phyloP scores from a whole-genome alignment of 2,797 vertebrate genomes.

The Urocyon cinereoargenteus region DNA sequence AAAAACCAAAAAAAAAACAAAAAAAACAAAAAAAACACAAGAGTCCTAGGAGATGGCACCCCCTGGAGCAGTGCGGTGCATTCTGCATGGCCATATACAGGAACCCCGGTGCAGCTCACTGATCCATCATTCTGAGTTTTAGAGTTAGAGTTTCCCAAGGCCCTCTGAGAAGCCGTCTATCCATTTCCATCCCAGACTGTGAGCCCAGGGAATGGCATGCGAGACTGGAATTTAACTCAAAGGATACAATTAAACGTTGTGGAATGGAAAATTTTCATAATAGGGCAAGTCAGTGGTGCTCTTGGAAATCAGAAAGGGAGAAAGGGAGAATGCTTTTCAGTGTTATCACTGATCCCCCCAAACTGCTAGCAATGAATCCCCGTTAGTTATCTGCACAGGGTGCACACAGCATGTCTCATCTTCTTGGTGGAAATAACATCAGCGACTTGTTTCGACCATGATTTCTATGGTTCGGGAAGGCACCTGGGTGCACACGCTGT shows the following conservation, averaged over 20 bases:
- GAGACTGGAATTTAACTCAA: not conserved
- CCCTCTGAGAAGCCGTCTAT: not conserved
- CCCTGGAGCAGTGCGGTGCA: not conserved
- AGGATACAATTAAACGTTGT: not conserved
- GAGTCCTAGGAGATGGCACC: not conserved
- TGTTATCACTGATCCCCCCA: not conserved
- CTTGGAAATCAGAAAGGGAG: not conserved
- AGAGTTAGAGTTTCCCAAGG: not conserved
- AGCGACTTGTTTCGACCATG: not conserved
- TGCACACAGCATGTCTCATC: not conserved
- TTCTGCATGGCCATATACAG: fast-evolving
- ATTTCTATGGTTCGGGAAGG: not conserved
- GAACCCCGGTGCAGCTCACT: not conserved
- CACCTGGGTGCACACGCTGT: not conserved
- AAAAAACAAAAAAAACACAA: not conserved
- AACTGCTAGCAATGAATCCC: not conserved
- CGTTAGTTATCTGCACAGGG: not conserved
- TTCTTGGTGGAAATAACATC: not conserved
- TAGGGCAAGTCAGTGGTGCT: not conserved
- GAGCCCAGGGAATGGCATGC: not conserved
- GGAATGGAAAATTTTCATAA: not conserved
- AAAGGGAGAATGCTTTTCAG: not conserved
- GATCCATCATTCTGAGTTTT: not conserved
- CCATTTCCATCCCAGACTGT: not conserved
- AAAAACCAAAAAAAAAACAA: too few relatives aligned